phyloP scores from a whole-genome alignment of 2,888 invertebrate genomes.

The Orthosia gothica region DNA sequence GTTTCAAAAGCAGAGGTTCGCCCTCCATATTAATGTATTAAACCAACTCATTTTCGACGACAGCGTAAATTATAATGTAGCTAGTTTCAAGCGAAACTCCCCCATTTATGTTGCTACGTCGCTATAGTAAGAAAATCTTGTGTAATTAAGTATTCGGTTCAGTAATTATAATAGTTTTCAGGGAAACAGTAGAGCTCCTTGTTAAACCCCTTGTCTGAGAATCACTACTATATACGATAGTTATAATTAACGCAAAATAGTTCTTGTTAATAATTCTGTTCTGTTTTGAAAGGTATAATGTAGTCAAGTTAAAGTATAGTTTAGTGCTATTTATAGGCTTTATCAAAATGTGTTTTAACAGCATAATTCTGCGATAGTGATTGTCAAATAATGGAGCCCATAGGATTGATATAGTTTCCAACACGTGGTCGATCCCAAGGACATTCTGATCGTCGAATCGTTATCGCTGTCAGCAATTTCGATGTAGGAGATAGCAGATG shows the following conservation, averaged over 20 bases:
- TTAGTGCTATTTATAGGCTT: no score
- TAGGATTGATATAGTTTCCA: no score
- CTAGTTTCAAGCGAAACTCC: conserved; percentile 25
- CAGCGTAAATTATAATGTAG: conserved; percentile 38
- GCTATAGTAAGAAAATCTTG: conserved; percentile 6
- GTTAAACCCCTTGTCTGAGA: neutral
- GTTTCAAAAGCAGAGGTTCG: conserved; percentile 36
- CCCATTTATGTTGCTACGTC: conserved; percentile 16
- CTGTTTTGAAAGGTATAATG: neutral
- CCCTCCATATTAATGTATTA: conserved; percentile 45
- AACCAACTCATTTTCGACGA: conserved; percentile 43
- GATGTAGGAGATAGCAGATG: no score
- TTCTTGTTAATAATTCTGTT: neutral
- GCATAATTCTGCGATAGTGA: no score
- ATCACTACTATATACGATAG: neutral
- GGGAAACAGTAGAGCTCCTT: neutral
- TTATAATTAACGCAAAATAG: neutral
- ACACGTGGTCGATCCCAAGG: no score
- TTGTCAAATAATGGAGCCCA: no score
- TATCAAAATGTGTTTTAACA: no score
- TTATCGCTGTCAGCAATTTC: no score
- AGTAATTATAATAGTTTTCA: conserved; percentile 12
- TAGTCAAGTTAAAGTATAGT: no score
- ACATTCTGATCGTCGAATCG: no score
- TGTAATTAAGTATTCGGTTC: conserved; percentile 4